These are phyloP conservation scores for Leuciscus waleckii DNA, from an alignment of 2,797 vertebrate species.

Conservation along the genomic window DNA sequence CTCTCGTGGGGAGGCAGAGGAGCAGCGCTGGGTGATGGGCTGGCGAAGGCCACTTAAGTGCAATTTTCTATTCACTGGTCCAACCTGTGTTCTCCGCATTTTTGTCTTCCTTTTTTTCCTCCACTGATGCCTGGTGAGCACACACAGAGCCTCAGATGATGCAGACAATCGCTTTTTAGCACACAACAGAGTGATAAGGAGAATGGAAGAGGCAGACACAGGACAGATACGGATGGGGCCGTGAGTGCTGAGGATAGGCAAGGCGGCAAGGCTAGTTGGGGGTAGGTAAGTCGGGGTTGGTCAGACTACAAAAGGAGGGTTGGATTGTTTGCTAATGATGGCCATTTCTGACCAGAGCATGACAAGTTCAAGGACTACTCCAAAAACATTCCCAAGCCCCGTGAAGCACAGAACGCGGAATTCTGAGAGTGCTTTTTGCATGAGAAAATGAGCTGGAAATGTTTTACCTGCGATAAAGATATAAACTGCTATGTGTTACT, in stretches of 20 bases:
- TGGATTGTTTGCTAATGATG: conserved; percentile 96
- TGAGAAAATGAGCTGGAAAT: conserved; percentile 48
- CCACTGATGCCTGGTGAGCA: conserved; percentile 85
- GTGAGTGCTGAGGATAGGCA: conserved; percentile 63
- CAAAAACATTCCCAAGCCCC: conserved; percentile 80
- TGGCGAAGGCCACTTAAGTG: conserved; percentile 97
- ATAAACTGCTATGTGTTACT: background rate
- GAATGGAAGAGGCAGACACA: conserved; percentile 84
- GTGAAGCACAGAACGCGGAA: conserved; percentile 67
- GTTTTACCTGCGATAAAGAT: conserved; percentile 65
- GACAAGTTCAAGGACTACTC: conserved; percentile 90
- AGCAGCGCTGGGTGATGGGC: conserved; percentile 81
- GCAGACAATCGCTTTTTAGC: conserved; percentile 92
- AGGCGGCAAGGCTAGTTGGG: conserved; percentile 75
- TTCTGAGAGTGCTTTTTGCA: conserved; percentile 62
- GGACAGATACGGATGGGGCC: conserved; percentile 77
- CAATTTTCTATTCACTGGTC: conserved; percentile 98
- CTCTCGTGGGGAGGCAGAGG: conserved; percentile 87
- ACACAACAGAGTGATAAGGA: conserved; percentile 90
- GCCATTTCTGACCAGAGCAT: conserved; percentile 88
- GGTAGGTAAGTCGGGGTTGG: conserved; percentile 56
- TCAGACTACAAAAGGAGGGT: conserved; percentile 81
- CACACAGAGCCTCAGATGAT: conserved; percentile 85
- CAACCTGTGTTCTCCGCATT: conserved; percentile 88
- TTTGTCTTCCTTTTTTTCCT: conserved; percentile 65